Percentiles rank a stretch among this genome's conserved stretches.
Conservation (phyloP, 2,113 vertebrate genomes). For the Poicephalus gulielmi region DNA sequence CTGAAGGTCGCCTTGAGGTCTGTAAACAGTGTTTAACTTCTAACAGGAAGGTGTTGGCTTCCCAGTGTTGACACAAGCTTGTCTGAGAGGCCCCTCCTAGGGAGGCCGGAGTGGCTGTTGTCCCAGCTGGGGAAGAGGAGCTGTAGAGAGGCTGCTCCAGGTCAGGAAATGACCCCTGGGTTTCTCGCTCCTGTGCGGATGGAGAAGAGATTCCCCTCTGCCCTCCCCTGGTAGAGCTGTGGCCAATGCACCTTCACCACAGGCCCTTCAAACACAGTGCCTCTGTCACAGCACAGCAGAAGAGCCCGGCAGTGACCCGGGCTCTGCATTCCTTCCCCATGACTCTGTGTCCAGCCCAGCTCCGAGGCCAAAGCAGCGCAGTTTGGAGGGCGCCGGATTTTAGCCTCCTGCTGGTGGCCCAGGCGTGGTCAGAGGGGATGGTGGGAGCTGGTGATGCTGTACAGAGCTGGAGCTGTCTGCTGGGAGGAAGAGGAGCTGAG, state of each 20-base stretch:
- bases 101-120: not conserved
- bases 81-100: constrained; percentile 42
- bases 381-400: not conserved
- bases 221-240: not conserved
- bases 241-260: not conserved
- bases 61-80: constrained; percentile 50
- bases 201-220: not conserved
- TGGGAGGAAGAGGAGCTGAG: not conserved
- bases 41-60: constrained; percentile 47
- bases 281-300: rapidly evolving
- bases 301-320: not conserved
- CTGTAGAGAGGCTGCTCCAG: not conserved
- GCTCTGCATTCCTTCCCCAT: not conserved
- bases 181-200: not conserved
- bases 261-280: not conserved
- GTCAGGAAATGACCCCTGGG: not conserved
- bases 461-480: not conserved
- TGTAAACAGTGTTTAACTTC: not conserved
- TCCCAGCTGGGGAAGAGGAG: constrained; percentile 29
- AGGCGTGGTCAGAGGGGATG: not conserved
- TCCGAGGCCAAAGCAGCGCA: not conserved
- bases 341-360: not conserved
- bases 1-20: not conserved
- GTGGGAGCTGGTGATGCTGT: not conserved
- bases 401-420: not conserved